Evolutionary conservation across 37 sponge, comb jelly and placozoan genomes (phyloP).

Genomic region (Chondrosia reniformis): DNA sequence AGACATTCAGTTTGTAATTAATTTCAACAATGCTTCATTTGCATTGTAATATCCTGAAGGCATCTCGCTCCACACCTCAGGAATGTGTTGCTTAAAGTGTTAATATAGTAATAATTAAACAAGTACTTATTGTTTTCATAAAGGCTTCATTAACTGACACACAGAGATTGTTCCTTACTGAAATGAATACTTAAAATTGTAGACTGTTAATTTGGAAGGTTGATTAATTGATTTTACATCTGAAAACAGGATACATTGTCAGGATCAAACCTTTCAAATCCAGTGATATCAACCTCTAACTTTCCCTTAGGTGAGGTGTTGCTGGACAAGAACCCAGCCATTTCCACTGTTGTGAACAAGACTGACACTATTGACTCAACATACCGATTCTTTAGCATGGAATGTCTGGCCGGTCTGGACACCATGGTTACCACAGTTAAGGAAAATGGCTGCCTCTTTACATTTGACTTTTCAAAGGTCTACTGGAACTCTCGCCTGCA

Average conservation of each 20-base stretch:
- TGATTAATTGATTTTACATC: too few relatives aligned
- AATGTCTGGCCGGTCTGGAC: slow-evolving; percentile 86
- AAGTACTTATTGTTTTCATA: too few relatives aligned
- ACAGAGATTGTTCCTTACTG: too few relatives aligned
- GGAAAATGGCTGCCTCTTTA: slow-evolving; percentile 81
- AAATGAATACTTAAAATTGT: too few relatives aligned
- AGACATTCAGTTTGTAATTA: too few relatives aligned
- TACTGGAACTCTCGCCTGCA: slow-evolving; percentile 97
- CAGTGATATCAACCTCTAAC: background rate
- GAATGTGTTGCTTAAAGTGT: too few relatives aligned
- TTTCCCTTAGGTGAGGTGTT: slow-evolving; percentile 72
- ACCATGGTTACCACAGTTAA: slow-evolving; percentile 69
- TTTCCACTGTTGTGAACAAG: slow-evolving; percentile 95
- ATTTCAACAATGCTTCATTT: too few relatives aligned
- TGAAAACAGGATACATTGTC: slow-evolving; percentile 2
- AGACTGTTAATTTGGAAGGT: too few relatives aligned
- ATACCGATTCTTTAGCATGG: slow-evolving; percentile 93
- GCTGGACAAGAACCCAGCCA: slow-evolving; percentile 70
- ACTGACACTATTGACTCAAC: slow-evolving; percentile 63
- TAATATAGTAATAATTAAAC: too few relatives aligned
- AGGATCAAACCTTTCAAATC: background rate
- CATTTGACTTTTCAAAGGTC: slow-evolving; percentile 91
- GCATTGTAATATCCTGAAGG: too few relatives aligned
- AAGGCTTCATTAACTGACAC: too few relatives aligned
- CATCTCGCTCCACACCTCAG: too few relatives aligned